Conservation (phyloP, 2,797 vertebrate species). For the Arvicola amphibius region DNA sequence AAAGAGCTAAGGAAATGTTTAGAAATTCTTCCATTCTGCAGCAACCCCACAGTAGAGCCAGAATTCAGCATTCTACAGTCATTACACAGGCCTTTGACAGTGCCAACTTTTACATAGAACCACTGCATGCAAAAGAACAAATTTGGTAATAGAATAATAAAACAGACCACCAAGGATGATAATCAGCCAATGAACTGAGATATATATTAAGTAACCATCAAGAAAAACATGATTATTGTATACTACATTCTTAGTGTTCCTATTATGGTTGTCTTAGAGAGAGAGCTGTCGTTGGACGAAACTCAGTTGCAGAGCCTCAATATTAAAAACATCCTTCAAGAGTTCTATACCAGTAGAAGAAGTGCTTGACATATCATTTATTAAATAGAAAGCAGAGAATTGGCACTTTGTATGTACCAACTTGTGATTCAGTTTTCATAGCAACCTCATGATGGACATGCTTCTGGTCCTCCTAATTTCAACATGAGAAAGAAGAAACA, state of each 20-base stretch:
- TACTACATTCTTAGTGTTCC: background rate
- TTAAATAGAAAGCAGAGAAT: background rate
- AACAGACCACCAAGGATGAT: background rate
- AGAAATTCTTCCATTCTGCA: background rate
- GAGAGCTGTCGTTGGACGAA: background rate
- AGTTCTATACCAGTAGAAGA: background rate
- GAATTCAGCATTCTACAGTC: background rate
- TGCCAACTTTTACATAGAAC: background rate
- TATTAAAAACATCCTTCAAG: background rate
- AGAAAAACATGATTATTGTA: background rate
- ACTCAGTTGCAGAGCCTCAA: too few relatives aligned
- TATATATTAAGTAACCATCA: background rate
- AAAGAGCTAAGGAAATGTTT: background rate
- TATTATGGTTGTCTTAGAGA: background rate
- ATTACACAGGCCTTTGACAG: background rate
- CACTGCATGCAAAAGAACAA: background rate
- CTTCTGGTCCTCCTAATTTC: background rate
- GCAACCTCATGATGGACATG: background rate
- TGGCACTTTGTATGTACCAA: background rate
- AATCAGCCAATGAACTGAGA: background rate
- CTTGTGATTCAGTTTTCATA: background rate
- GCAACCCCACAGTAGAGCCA: background rate
- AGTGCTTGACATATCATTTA: background rate
- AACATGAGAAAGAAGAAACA: background rate
- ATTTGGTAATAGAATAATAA: background rate